Conservation (phyloP, 2,113 vertebrate species). For the Antechinus flavipes region DNA sequence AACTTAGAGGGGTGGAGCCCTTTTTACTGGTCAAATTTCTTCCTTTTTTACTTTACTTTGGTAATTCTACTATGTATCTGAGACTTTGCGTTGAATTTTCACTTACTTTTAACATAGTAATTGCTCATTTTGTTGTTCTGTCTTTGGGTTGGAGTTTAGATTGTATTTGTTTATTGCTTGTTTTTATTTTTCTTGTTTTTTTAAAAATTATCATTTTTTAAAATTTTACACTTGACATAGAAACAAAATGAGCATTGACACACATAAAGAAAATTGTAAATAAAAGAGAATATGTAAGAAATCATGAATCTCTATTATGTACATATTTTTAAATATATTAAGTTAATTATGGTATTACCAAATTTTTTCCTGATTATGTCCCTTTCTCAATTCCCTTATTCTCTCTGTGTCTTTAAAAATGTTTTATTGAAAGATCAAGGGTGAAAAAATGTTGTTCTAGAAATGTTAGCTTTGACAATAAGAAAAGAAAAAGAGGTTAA, state of each 20-base stretch:
- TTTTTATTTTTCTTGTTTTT: not conserved
- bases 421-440: no score
- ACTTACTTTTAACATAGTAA: not conserved
- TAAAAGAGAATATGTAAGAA: not conserved
- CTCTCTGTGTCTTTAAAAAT: no score
- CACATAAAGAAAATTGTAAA: not conserved
- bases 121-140: not conserved
- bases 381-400: no score
- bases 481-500: no score
- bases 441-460: no score
- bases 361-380: no score
- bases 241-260: not conserved
- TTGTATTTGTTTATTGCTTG: not conserved
- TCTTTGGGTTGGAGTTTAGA: not conserved
- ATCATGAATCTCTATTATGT: not conserved
- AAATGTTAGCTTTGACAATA: no score
- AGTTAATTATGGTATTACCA: no score
- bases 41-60: conserved; percentile 29
- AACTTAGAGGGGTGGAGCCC: not conserved
- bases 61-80: not conserved
- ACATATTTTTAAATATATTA: no score
- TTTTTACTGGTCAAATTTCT: conserved; percentile 12
- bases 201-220: not conserved
- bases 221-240: not conserved
- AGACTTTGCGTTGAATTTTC: conserved; percentile 30